phyloP scores from a whole-genome alignment of 2,797 vertebrate species.

The Acomys russatus region DNA sequence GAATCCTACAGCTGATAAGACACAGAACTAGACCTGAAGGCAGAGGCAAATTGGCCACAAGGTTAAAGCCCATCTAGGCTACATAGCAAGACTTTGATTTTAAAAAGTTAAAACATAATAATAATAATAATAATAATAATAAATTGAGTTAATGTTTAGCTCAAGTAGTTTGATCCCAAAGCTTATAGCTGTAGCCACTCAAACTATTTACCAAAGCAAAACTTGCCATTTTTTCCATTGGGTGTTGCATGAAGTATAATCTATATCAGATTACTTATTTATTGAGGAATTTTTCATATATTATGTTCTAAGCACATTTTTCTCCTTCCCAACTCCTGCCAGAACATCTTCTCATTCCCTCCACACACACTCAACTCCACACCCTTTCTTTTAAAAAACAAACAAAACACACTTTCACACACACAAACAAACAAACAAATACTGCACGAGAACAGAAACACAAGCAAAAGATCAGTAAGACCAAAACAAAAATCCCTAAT shows the following conservation, averaged over 20 bases:
- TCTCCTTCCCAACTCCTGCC: not conserved
- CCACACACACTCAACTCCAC: not conserved
- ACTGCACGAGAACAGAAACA: not conserved
- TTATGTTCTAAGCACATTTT: not conserved
- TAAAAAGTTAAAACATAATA: not conserved
- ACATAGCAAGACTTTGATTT: not conserved
- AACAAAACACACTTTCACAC: not conserved
- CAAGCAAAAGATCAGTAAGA: not conserved
- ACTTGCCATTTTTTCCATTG: not conserved
- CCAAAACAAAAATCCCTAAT: not conserved
- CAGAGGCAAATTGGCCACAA: not conserved
- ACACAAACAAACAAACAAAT: too few relatives aligned
- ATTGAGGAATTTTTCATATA: not conserved
- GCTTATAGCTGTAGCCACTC: not conserved
- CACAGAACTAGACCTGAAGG: not conserved
- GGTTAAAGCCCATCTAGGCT: not conserved
- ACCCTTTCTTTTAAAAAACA: not conserved
- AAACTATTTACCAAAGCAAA: constrained; percentile 28
- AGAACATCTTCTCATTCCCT: not conserved
- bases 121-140: not conserved
- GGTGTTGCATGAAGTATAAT: not conserved
- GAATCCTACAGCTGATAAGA: not conserved
- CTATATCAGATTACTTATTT: not conserved
- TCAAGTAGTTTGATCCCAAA: not conserved
- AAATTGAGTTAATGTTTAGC: constrained; percentile 12